Evolutionary conservation across 2,888 invertebrate species (phyloP).

Genomic region (Dasypolia templi): DNA sequence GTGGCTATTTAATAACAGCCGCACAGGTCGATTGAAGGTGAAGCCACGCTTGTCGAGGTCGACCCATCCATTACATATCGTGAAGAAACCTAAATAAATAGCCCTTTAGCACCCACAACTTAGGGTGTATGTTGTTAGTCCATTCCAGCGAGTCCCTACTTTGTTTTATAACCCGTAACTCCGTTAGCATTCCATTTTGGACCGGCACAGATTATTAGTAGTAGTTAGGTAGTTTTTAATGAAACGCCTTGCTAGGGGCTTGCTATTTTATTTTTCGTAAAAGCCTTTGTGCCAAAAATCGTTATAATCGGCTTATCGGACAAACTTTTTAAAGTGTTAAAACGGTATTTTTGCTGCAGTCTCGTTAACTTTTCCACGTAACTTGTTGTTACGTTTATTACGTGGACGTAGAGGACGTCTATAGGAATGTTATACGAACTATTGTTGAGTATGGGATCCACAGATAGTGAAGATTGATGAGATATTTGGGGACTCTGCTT

Average conservation of each 20-base stretch:
- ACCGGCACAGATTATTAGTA: conserved; percentile 29
- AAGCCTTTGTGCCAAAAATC: conserved; percentile 70
- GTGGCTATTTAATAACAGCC: background rate
- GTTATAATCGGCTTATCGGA: conserved; percentile 78
- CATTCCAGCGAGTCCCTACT: too few relatives aligned
- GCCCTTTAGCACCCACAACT: too few relatives aligned
- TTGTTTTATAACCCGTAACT: too few relatives aligned
- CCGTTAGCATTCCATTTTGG: conserved; percentile 13
- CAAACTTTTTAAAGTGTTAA: conserved; percentile 71
- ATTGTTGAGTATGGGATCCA: background rate
- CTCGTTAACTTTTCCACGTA: conserved; percentile 58
- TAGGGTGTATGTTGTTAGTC: too few relatives aligned
- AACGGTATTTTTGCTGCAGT: conserved; percentile 66
- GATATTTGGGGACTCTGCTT: background rate
- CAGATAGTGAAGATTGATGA: background rate
- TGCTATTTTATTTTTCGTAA: conserved; percentile 32
- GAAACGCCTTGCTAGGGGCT: conserved; percentile 28
- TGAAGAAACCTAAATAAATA: conserved; percentile 6
- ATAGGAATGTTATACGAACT: background rate
- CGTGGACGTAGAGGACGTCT: background rate
- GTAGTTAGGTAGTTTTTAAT: conserved; percentile 50
- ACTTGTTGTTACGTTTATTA: conserved; percentile 27
- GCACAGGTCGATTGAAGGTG: background rate
- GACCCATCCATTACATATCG: background rate
- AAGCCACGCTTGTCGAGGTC: background rate